Base-by-base conservation (phyloP, 2,888 invertebrate genomes). In the Eupithecia insigniata region DNA sequence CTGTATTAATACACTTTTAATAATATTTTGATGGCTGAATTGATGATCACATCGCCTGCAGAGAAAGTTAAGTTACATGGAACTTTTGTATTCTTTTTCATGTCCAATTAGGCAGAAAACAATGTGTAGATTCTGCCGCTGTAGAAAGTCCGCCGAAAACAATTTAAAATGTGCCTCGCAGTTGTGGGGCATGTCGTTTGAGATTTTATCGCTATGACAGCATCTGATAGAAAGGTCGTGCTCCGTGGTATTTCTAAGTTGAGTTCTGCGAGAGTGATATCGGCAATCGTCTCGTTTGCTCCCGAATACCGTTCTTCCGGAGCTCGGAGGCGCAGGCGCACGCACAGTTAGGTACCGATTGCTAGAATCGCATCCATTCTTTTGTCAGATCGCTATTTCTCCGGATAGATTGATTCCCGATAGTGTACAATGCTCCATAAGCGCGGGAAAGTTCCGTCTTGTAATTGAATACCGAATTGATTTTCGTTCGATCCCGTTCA, bases 401-500 rank as follows among this genome's bases (percentile, higher is more conserved):
- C 89, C 86, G 84, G 86, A 88, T 84, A 89, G 87, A 90, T 90
- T 84, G 91, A 90, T 90, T 87, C 82, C 83, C 88, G 92, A 91
- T 92, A 90, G 81, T 85, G 76, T 84, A 90, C 90, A 91, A 90
- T 89, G 85, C 85, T 83, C 88, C 89, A 91, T 91, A 88, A 89
- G 86, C 88, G 85, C 89, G 88, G 89, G 89, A 91, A 92, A 88
- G 86, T 87, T 87, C 84, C 85, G 82, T 87, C 88, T 89, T 85
- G 83, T 89, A 90, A 93, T 93, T 92, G 90, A 92, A 92, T 90
- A 87, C 86, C 86, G 87, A 90, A 92, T 92, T 87, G 87, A 90
- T 91, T 90, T 90, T 89, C 83, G 82, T 87, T 87, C 86, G 83
- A 90, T 90, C 85, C 85, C 88, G 89, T 91, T 90, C 81, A 86